These are phyloP conservation scores for Nysson spinosus DNA, from an alignment of 2,888 invertebrate species.

Conservation along the genomic window DNA sequence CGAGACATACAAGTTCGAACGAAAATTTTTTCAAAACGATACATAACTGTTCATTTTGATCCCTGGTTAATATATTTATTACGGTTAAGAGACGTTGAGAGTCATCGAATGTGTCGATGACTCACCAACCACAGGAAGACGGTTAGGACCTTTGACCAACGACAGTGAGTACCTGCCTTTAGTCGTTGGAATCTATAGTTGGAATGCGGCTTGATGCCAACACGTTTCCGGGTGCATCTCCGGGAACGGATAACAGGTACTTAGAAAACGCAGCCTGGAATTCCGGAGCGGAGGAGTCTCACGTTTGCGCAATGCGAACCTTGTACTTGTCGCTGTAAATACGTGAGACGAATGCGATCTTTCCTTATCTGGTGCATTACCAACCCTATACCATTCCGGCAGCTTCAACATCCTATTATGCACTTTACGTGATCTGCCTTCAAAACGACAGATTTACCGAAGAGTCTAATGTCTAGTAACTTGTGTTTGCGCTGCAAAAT, in stretches of 20 bases:
- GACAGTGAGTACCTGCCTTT: no score
- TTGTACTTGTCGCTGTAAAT: conserved; percentile 18
- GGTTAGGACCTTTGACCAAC: no score
- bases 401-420: neutral
- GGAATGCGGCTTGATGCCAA: conserved; percentile 22
- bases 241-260: conserved; percentile 55
- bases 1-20: no score
- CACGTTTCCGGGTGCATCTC: conserved; percentile 56
- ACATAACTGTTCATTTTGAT: no score
- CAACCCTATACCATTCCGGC: conserved; percentile 30
- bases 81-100: no score
- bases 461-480: neutral
- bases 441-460: conserved; percentile 5
- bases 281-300: conserved; percentile 57
- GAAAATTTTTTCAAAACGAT: no score
- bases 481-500: neutral
- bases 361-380: conserved; percentile 29
- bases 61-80: no score
- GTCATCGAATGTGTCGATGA: no score
- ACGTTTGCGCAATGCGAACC: conserved; percentile 50
- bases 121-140: no score
- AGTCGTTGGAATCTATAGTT: conserved; percentile 25
- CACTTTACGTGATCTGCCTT: conserved; percentile 27
- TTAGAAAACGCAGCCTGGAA: conserved; percentile 53
- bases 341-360: conserved; percentile 35